Evolutionary conservation across 2,888 invertebrate species (phyloP), one percentile per base, ranked within the genome.

Genomic region (Troglohyphantes excavatus): DNA sequence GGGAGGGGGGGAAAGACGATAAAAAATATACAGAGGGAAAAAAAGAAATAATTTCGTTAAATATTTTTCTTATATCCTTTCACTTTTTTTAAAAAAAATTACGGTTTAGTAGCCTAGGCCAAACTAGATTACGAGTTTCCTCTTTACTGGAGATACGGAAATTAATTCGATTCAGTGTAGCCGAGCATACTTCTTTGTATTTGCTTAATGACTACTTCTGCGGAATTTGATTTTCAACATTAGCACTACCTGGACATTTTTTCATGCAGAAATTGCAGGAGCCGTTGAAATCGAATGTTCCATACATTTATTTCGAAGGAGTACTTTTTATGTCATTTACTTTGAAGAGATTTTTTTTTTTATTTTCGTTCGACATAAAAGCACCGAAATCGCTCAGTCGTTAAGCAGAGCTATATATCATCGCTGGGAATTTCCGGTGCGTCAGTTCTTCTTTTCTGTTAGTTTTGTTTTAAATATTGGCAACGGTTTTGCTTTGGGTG

Each of bases 171-270:
- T 72, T 72, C 72, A 39, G 63, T 61, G 83, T 17, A 83, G 39
- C 83, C 23, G 83, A 72, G 26, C 83, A 83, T 83, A 63, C 83
- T n/a, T n/a, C n/a, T 26, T 83, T 72, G 72, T 83, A 83, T 83
- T 83, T 83, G 46, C 72, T 72, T 83, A 83, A 83, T 83, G 83
- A 72, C 43, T 73, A 26, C 70, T 63, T 83, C 72, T 63, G 3
- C 43, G 13, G 61, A 83, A 39, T 83, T 73, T 83, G 70, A 83
- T 72, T 83, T 83, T 43, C 61, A 83, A 83, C 72, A 83, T 63
- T 83, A 83, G 61, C 63, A 23, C 29, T 53, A 59, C 70, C 68
- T 70, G 21, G 9, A 19, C 33, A 3, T 43, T 72, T 83, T 83
- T 61, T 72, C 21, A 33, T 39, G 1, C 21, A 72, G 0, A 11